phyloP scores from a whole-genome alignment of 2,888 invertebrate species.

The Ctenicera cuprea region DNA sequence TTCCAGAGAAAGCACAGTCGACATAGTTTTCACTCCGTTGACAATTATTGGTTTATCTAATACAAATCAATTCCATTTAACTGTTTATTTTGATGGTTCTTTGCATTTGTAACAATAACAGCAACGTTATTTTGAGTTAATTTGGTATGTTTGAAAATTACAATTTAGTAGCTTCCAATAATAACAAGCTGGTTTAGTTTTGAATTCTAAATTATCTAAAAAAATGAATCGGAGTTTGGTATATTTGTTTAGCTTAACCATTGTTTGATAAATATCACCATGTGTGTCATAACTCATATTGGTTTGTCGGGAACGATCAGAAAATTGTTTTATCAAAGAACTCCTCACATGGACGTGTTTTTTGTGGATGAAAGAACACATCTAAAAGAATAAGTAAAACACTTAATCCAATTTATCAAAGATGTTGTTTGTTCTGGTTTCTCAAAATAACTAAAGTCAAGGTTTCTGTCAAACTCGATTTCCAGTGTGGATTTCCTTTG shows the following conservation, averaged over 20 bases:
- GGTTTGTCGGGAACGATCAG: too few relatives aligned
- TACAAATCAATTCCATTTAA: constrained; percentile 1
- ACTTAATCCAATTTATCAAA: background rate
- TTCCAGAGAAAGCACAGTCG: constrained; percentile 1
- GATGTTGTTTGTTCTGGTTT: background rate
- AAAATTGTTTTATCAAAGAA: background rate
- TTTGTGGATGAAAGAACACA: background rate
- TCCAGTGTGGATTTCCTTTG: background rate
- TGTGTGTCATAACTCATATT: too few relatives aligned
- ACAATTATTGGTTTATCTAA: background rate
- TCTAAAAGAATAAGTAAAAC: constrained; percentile 1
- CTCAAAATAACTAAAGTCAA: background rate
- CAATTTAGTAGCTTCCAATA: too few relatives aligned
- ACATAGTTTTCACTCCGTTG: constrained; percentile 3
- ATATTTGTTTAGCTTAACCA: too few relatives aligned
- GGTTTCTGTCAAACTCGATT: background rate
- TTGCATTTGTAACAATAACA: background rate
- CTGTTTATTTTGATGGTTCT: background rate
- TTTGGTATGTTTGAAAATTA: too few relatives aligned
- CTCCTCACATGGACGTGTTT: background rate
- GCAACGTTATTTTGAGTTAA: too few relatives aligned
- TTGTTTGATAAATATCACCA: too few relatives aligned
- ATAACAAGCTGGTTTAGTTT: too few relatives aligned
- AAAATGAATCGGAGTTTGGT: too few relatives aligned
- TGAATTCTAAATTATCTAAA: too few relatives aligned